Percentiles rank a stretch among this genome's conserved stretches.
Evolutionary conservation across 35 echinoderm and acorn worm genomes (phyloP).

Genomic region (Ophiothrix spiculata): DNA sequence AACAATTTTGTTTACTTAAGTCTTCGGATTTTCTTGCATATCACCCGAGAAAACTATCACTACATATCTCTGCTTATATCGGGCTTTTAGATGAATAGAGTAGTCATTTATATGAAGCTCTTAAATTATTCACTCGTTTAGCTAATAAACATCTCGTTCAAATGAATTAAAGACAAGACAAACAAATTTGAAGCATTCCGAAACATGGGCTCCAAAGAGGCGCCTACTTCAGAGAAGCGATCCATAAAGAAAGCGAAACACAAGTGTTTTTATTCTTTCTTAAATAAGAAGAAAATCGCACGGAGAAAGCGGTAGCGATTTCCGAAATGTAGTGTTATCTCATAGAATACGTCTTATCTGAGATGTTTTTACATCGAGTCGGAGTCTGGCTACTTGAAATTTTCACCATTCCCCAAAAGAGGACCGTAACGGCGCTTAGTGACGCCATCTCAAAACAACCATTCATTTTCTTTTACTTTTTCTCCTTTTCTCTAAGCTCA

Average conservation of each 20-base stretch:
- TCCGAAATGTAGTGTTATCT: background rate
- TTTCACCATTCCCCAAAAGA: conserved; percentile 1
- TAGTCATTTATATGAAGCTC: background rate
- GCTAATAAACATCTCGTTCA: background rate
- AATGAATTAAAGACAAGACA: background rate
- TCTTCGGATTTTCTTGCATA: too few relatives aligned
- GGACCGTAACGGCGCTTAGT: background rate
- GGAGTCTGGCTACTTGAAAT: background rate
- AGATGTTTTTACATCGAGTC: background rate
- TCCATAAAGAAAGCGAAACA: background rate
- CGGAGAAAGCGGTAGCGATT: conserved; percentile 5
- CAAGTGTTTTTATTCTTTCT: background rate
- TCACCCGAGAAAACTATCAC: too few relatives aligned
- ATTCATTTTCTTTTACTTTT: conserved; percentile 1
- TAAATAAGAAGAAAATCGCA: background rate
- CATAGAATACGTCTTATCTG: background rate
- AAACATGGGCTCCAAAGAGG: conserved; percentile 9
- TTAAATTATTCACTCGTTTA: background rate
- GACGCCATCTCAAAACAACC: background rate
- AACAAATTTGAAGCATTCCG: background rate
- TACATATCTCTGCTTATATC: too few relatives aligned
- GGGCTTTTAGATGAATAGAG: too few relatives aligned
- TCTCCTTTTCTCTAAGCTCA: background rate
- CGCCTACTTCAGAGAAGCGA: background rate
- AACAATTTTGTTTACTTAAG: too few relatives aligned